These are phyloP conservation scores for pig (Sus scrofa) DNA, from an alignment of 2,113 vertebrate genomes.

Conservation along the genomic window DNA sequence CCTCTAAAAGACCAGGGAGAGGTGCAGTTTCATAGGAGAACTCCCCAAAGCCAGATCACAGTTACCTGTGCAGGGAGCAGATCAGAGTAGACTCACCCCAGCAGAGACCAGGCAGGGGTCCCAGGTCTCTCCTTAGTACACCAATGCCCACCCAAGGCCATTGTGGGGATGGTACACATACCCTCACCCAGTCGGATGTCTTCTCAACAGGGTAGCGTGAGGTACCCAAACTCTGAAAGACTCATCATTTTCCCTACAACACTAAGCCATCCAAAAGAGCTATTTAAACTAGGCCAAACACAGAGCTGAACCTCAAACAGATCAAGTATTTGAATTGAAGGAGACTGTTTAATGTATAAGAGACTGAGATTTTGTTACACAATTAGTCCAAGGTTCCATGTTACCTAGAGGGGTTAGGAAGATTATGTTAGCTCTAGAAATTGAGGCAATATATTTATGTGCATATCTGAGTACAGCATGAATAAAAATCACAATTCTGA, in stretches of 20 bases:
- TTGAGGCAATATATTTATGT: not conserved
- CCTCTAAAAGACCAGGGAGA: not conserved
- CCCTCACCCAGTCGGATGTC: not conserved
- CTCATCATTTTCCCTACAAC: not conserved
- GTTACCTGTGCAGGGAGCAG: not conserved
- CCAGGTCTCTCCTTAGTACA: not conserved
- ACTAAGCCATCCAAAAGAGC: not conserved
- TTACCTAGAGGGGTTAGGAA: not conserved
- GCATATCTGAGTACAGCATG: not conserved
- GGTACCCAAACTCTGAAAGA: not conserved
- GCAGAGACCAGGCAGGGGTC: not conserved
- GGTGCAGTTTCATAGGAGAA: not conserved
- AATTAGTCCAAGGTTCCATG: not conserved
- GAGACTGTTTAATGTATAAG: not conserved
- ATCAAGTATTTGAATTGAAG: not conserved
- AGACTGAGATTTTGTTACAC: not conserved
- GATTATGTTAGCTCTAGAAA: slow-evolving; percentile 12
- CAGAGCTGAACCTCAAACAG: not conserved
- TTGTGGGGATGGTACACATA: accelerated
- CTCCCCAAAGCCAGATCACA: not conserved
- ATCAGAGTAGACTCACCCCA: not conserved
- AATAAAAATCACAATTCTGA: not conserved
- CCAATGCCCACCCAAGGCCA: not conserved
- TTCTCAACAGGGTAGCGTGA: not conserved
- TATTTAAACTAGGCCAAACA: not conserved